phyloP scores from a whole-genome alignment of 2,797 vertebrate species.

The Trematomus bernacchii region DNA sequence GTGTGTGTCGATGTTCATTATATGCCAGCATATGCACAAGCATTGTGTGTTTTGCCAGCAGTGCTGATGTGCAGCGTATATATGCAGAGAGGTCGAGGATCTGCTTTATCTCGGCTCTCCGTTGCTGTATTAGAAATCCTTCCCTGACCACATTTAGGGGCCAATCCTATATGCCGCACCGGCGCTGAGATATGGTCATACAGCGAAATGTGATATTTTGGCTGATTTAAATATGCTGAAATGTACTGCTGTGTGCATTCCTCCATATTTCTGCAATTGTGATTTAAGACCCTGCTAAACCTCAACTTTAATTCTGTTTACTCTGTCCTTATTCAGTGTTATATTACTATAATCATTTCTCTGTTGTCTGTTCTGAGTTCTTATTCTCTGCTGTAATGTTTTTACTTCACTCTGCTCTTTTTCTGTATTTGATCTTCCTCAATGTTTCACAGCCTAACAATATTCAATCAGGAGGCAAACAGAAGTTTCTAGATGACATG shows the following conservation, averaged over 20 bases:
- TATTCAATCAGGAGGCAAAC: neutral
- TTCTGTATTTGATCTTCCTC: neutral
- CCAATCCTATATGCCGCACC: constrained; percentile 36
- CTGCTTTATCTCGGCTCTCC: constrained; percentile 61
- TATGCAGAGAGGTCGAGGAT: constrained; percentile 36
- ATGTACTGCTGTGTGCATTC: constrained; percentile 28
- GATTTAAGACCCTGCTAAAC: neutral
- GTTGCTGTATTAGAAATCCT: constrained; percentile 42
- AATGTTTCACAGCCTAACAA: neutral
- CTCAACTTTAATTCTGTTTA: constrained; percentile 7
- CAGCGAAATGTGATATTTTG: constrained; percentile 32
- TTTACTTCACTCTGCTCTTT: neutral
- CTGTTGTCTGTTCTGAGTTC: neutral
- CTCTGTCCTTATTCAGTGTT: neutral
- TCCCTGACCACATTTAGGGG: constrained; percentile 43
- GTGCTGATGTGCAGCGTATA: constrained; percentile 41
- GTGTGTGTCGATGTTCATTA: constrained; percentile 36
- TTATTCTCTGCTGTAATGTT: neutral
- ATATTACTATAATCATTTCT: neutral
- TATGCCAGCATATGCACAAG: constrained; percentile 28
- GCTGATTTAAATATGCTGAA: constrained; percentile 17
- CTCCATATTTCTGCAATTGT: constrained; percentile 10
- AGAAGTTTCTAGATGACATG: constrained; percentile 14
- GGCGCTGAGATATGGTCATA: constrained; percentile 25
- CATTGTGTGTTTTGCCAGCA: constrained; percentile 50